Evolutionary conservation across 2,113 vertebrate genomes (phyloP), one percentile per base, ranked within the genome.

Genomic region (Indri indri): DNA sequence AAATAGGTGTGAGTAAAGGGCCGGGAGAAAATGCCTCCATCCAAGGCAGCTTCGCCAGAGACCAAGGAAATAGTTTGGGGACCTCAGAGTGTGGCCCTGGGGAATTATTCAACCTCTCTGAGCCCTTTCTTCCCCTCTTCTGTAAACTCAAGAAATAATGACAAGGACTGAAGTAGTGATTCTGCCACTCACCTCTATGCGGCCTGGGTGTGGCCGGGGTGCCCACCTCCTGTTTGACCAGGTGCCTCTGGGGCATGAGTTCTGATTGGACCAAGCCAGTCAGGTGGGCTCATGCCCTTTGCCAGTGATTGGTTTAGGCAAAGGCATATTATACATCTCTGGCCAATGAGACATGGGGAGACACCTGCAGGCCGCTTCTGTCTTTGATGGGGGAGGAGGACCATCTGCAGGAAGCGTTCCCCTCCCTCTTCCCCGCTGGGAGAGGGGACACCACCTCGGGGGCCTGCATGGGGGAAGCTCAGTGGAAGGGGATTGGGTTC

Each of bases 311-410:
- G 89, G 77, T 14, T 96, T 32, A 66, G 47, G 71, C 34, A 32
- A 96, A 91, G 90, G 45, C 57, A 54, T 4, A 47, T 6, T 73
- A 50, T 22, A 13, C 34, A 86, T 32, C 73, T 81, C 81, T 71
- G 85, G 61, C 86, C 95, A 96, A 66, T 74, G 90, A 95, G 77
- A 83, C 13, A 11, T 2, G 57, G 92, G 40, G 47, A 90, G 63
- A 59, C 40, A 47, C 18, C 37, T 5, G 20, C n/a, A 59, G 40
- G 66, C 0, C 13, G 65, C 25, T 79, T 82, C 61, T 61, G 25
- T 50, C 30, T 61, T 59, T 61, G 74, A n/a, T 11, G 34, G 27
- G 12, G 8, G 6, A 25, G 1, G 10, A 2, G 12, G 5, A 6
- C 4, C 12, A 34, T 5, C 30, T 20, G 1, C 4, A 8, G 47